Conservation (phyloP, 1,140 invertebrate species). For the Procambarus virginalis region DNA sequence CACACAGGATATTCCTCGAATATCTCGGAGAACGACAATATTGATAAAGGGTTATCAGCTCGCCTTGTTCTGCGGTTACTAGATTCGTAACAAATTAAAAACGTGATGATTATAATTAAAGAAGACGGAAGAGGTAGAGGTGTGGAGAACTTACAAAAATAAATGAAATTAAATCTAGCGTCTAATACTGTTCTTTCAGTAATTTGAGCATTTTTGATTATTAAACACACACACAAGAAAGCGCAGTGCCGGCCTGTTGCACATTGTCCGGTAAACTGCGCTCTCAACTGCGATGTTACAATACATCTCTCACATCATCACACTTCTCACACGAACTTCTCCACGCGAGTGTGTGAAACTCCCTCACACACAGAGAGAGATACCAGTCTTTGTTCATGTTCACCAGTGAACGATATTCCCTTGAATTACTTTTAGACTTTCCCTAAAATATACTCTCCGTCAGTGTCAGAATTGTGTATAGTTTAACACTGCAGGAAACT, state of each 20-base stretch:
- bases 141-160: constrained; percentile 15
- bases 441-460: not conserved
- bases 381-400: not conserved
- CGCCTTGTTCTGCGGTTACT: not conserved
- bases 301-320: not conserved
- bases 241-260: not conserved
- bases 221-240: not conserved
- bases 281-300: not conserved
- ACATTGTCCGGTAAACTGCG: not conserved
- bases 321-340: not conserved
- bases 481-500: not conserved
- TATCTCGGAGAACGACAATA: too few relatives aligned
- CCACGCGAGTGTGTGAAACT: not conserved
- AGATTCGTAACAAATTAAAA: not conserved
- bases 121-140: not conserved
- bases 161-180: constrained; percentile 36
- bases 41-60: not conserved
- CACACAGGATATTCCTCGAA: too few relatives aligned
- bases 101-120: not conserved
- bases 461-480: not conserved
- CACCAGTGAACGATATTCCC: not conserved
- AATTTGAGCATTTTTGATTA: constrained; percentile 48
- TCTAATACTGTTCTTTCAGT: constrained; percentile 30
- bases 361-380: not conserved
- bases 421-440: not conserved